Evolutionary conservation across 2,113 vertebrate species (phyloP).

Genomic region (Oreochromis spilurus): DNA sequence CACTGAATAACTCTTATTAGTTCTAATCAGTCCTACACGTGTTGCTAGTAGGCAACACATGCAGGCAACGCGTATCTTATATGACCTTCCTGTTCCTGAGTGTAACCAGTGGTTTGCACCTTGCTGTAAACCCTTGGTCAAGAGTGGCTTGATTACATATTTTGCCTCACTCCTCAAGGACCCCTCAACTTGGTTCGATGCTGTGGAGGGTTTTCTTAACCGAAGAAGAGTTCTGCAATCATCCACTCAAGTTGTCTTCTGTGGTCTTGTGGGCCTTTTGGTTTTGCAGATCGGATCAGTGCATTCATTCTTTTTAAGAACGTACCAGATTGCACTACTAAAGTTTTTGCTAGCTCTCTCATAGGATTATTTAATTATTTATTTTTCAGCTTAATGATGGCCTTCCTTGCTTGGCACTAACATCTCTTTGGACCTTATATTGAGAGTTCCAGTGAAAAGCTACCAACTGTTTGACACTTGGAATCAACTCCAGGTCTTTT

Average conservation of each 20-base stretch:
- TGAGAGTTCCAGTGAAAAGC: not conserved
- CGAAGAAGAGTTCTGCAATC: not conserved
- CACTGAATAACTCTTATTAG: not conserved
- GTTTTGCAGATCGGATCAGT: not conserved
- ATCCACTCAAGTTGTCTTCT: not conserved
- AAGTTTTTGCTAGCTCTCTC: not conserved
- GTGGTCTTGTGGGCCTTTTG: not conserved
- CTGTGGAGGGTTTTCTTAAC: not conserved
- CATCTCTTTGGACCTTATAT: not conserved
- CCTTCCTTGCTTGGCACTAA: not conserved
- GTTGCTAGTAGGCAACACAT: not conserved
- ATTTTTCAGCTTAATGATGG: not conserved
- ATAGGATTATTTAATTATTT: not conserved
- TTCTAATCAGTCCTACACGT: not conserved
- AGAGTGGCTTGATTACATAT: not conserved
- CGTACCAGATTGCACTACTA: not conserved
- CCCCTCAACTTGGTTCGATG: not conserved
- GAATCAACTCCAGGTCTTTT: not conserved
- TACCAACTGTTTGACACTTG: not conserved
- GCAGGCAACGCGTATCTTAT: not conserved
- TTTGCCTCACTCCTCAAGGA: not conserved
- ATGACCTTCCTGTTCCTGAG: not conserved
- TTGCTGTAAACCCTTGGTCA: not conserved
- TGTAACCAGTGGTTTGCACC: not conserved
- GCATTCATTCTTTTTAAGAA: not conserved